These are phyloP conservation scores for Lochmaea capreae DNA, from an alignment of 2,888 invertebrate species.

Conservation along the genomic window DNA sequence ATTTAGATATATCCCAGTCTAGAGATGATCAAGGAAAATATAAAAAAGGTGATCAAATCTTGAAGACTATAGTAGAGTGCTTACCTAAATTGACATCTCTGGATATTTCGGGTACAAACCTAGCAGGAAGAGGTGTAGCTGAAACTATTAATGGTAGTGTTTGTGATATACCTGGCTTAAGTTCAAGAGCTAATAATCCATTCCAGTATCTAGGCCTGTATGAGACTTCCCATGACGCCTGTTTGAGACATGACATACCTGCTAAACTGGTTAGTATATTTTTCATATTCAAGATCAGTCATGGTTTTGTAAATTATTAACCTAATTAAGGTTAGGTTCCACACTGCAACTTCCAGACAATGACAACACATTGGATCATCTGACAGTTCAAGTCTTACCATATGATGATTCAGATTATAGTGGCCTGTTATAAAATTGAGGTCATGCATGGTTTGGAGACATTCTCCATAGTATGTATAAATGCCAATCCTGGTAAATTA, in stretches of 20 bases:
- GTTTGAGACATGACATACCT: constrained; percentile 90
- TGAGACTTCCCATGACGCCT: constrained; percentile 89
- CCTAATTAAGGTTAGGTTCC: too few species aligned
- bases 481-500: too few species aligned
- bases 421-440: too few species aligned
- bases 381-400: too few species aligned
- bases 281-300: not conserved
- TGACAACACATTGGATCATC: too few species aligned
- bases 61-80: constrained; percentile 78
- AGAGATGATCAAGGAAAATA: constrained; percentile 78
- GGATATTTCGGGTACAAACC: constrained; percentile 96
- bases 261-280: constrained; percentile 79
- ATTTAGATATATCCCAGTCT: constrained; percentile 88
- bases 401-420: too few species aligned
- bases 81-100: constrained; percentile 83
- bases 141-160: constrained; percentile 64
- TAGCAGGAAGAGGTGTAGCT: constrained; percentile 87
- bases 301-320: too few species aligned
- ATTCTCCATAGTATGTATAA: too few species aligned
- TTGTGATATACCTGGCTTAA: constrained; percentile 91
- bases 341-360: too few species aligned
- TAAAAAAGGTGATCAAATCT: constrained; percentile 77
- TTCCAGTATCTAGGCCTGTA: constrained; percentile 93
- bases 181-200: constrained; percentile 78
- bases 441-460: too few species aligned